Conservation (phyloP, 2,888 invertebrate species). For the Imbricaverruca yamaguchii region DNA sequence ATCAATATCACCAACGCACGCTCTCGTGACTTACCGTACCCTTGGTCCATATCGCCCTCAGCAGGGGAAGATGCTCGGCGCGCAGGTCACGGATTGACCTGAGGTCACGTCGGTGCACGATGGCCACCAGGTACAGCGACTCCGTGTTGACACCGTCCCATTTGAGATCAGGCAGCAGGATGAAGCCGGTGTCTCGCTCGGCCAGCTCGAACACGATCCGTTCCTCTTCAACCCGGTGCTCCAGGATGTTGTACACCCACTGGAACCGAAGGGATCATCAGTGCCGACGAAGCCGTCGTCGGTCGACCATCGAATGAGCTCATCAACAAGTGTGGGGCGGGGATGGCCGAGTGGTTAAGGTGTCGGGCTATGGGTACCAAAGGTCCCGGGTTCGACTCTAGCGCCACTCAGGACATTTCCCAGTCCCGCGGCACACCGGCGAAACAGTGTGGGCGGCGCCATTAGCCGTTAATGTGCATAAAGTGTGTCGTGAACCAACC, state of each 20-base stretch:
- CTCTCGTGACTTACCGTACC: conserved; percentile 53
- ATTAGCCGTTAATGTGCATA: no score
- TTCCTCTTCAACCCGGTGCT: conserved; percentile 78
- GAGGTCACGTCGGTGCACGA: conserved; percentile 63
- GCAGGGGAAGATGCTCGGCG: conserved; percentile 63
- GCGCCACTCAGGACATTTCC: no score
- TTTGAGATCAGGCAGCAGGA: conserved; percentile 88
- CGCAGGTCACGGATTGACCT: conserved; percentile 79
- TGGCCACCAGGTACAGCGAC: conserved; percentile 75
- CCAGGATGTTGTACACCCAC: conserved; percentile 96
- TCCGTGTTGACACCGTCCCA: conserved; percentile 77
- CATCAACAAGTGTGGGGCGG: no score
- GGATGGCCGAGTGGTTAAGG: no score
- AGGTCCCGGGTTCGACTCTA: no score
- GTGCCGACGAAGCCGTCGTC: no score
- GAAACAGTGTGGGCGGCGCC: no score
- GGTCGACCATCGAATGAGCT: no score
- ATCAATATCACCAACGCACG: no score
- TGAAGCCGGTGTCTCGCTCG: conserved; percentile 70
- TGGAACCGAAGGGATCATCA: conserved; percentile 45
- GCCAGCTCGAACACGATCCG: conserved; percentile 74
- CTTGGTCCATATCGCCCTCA: conserved; percentile 70
- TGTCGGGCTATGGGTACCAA: no score
- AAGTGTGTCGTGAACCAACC: no score
- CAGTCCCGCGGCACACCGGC: no score